These are phyloP conservation scores for Cephonodes hylas DNA, from an alignment of 2,888 invertebrate species.

Conservation along the genomic window DNA sequence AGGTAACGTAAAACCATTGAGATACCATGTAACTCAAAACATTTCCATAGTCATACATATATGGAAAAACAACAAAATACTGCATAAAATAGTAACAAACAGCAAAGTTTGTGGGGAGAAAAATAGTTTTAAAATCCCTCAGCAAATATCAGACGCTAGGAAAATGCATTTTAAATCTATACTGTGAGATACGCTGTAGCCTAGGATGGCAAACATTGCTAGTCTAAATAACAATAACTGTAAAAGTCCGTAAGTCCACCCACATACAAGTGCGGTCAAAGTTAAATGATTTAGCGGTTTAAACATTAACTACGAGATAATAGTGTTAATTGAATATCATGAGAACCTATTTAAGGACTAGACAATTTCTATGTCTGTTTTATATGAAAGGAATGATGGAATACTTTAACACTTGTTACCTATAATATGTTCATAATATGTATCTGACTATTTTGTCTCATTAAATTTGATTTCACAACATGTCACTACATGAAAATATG, in stretches of 20 bases:
- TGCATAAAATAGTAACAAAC: neutral
- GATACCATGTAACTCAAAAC: neutral
- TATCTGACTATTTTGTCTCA: no score
- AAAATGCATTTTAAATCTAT: constrained; percentile 39
- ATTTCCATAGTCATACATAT: neutral
- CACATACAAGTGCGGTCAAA: constrained; percentile 17
- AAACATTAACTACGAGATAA: neutral
- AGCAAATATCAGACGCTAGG: constrained; percentile 29
- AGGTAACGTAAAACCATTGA: neutral
- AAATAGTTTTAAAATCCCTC: constrained; percentile 28
- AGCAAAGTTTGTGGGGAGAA: neutral
- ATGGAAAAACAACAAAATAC: neutral
- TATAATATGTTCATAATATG: no score
- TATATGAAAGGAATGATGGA: no score
- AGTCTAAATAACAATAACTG: constrained; percentile 47
- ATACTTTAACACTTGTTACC: no score
- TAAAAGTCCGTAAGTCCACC: constrained; percentile 40
- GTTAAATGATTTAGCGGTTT: constrained; percentile 19
- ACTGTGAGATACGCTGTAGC: constrained; percentile 29
- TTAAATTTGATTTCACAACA: no score
- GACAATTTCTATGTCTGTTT: no score
- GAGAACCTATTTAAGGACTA: no score
- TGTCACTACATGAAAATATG: no score
- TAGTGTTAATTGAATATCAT: no score
- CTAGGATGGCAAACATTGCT: constrained; percentile 35